These are phyloP conservation scores for Alouatta palliata DNA, from an alignment of 2,113 vertebrate genomes.

Conservation along the genomic window DNA sequence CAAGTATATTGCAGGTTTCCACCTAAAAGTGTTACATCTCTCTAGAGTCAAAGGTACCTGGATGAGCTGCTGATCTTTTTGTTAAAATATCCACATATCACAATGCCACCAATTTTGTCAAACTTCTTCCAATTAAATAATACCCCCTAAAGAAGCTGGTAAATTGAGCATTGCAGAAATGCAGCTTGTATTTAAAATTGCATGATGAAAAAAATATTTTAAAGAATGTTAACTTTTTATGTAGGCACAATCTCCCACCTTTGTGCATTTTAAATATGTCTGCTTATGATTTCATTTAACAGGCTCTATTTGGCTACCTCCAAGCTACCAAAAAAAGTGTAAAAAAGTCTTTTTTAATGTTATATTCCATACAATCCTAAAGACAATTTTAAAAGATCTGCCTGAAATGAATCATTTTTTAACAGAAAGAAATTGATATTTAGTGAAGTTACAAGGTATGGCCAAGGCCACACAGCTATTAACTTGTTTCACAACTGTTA, in stretches of 20 bases:
- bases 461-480: background rate
- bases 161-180: background rate
- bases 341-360: background rate
- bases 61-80: slow-evolving; percentile 10
- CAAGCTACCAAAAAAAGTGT: background rate
- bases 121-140: background rate
- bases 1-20: slow-evolving; percentile 54
- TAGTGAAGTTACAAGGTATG: background rate
- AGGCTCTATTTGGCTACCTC: background rate
- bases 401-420: background rate
- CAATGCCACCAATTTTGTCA: background rate
- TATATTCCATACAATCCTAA: background rate
- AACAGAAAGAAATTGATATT: background rate
- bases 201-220: background rate
- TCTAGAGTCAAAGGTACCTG: slow-evolving; percentile 48
- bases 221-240: slow-evolving; percentile 23
- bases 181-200: slow-evolving; percentile 7
- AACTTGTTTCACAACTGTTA: background rate
- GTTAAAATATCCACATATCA: slow-evolving; percentile 45
- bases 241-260: slow-evolving; percentile 23
- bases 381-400: background rate
- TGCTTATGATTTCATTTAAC: background rate
- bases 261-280: slow-evolving; percentile 25
- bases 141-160: background rate
- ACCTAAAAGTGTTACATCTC: slow-evolving; percentile 60